Evolutionary conservation across 2,888 invertebrate genomes (phyloP).

Genomic region (Meandrusa payeni): DNA sequence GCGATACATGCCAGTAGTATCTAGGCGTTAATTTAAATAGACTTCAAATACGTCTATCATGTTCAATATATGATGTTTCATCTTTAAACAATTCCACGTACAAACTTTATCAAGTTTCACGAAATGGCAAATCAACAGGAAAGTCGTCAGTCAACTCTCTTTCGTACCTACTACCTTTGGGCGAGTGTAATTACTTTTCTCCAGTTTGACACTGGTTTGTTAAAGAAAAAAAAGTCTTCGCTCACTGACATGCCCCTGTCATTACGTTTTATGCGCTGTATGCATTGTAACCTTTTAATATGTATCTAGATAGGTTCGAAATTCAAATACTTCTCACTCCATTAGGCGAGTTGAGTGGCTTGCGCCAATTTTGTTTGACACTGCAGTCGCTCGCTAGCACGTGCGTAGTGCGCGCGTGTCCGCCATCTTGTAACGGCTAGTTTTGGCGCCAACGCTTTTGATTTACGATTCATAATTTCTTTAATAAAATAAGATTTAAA

Average conservation of each 20-base stretch:
- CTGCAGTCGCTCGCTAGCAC: constrained; percentile 70
- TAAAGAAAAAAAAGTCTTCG: constrained; percentile 6
- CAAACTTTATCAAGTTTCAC: constrained; percentile 8
- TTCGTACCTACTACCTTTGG: constrained; percentile 9
- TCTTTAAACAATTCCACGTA: background rate
- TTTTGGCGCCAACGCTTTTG: constrained; percentile 59
- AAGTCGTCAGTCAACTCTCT: constrained; percentile 25
- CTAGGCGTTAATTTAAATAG: too few species aligned
- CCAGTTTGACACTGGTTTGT: constrained; percentile 11
- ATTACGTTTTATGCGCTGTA: background rate
- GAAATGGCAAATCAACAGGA: constrained; percentile 19
- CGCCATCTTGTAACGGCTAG: constrained; percentile 62
- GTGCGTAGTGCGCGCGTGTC: constrained; percentile 72
- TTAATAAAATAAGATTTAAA: constrained; percentile 36
- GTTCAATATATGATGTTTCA: too few species aligned
- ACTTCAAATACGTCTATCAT: too few species aligned
- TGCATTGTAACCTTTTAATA: constrained; percentile 19
- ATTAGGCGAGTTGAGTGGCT: constrained; percentile 54
- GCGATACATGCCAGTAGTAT: too few species aligned
- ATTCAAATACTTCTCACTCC: constrained; percentile 36
- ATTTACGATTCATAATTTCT: constrained; percentile 25
- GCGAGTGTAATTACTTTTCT: constrained; percentile 20
- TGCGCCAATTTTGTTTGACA: constrained; percentile 71
- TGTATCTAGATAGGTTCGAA: constrained; percentile 29
- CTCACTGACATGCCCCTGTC: constrained; percentile 9